These are phyloP conservation scores for Lophius americanus DNA, from an alignment of 2,797 vertebrate genomes.

Conservation along the genomic window DNA sequence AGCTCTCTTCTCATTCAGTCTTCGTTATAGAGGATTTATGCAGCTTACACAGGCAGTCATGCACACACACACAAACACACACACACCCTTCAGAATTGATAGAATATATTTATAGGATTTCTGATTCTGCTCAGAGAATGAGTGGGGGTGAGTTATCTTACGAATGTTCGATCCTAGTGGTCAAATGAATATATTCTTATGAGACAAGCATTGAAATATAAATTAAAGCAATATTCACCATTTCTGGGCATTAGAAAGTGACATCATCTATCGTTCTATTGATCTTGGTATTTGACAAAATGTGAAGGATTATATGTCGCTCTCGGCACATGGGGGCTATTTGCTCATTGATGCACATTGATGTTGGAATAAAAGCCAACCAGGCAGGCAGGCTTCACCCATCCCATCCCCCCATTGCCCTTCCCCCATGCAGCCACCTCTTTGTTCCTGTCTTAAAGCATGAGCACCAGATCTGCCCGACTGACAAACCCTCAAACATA, in stretches of 20 bases:
- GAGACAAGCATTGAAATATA: conserved; percentile 33
- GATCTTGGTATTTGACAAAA: conserved; percentile 65
- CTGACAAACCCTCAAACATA: conserved; percentile 62
- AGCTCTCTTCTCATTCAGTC: conserved; percentile 62
- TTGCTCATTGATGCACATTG: conserved; percentile 78
- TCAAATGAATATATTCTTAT: conserved; percentile 56
- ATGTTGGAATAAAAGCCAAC: conserved; percentile 77
- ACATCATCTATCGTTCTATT: conserved; percentile 56
- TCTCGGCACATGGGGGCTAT: conserved; percentile 63
- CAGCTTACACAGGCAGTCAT: conserved; percentile 52
- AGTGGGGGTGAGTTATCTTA: conserved; percentile 16
- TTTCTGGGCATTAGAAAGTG: conserved; percentile 41
- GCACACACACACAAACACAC: conserved; percentile 19
- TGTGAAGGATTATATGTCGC: conserved; percentile 59
- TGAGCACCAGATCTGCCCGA: conserved; percentile 65
- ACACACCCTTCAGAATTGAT: conserved; percentile 43
- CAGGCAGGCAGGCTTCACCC: conserved; percentile 67
- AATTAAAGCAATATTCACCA: conserved; percentile 42
- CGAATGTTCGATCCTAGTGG: conserved; percentile 47
- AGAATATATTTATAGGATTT: conserved; percentile 76
- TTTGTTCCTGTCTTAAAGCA: conserved; percentile 76
- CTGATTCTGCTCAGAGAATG: conserved; percentile 60
- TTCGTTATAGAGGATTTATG: conserved; percentile 56
- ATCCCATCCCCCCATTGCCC: conserved; percentile 64
- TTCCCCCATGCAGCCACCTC: conserved; percentile 68